These are phyloP conservation scores for Xestia sexstrigata DNA, from an alignment of 2,888 invertebrate genomes.

Conservation along the genomic window DNA sequence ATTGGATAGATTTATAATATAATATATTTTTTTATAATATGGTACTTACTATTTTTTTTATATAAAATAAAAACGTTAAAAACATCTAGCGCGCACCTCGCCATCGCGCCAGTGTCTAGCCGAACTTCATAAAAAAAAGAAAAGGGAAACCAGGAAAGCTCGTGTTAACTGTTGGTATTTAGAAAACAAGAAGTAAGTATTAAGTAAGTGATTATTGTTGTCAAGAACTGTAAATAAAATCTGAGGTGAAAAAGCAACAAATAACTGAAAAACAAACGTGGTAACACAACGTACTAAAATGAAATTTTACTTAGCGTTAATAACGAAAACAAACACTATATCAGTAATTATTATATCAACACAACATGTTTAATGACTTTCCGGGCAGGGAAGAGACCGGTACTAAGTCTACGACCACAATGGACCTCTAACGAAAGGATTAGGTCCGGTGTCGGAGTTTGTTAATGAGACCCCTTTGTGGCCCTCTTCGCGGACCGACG, in stretches of 20 bases:
- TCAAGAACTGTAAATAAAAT: background rate
- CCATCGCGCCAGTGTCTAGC: too few species aligned
- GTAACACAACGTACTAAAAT: conserved; percentile 31
- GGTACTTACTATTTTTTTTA: too few species aligned
- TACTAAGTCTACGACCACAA: conserved; percentile 76
- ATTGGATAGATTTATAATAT: too few species aligned
- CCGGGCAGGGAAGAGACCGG: conserved; percentile 48
- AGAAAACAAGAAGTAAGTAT: background rate
- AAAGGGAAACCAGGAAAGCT: background rate
- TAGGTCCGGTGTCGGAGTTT: conserved; percentile 84
- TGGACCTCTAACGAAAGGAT: conserved; percentile 89
- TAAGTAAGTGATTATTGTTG: background rate
- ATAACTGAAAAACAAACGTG: conserved; percentile 22
- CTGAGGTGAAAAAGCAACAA: conserved; percentile 2
- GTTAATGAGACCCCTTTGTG: conserved; percentile 87
- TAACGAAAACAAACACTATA: conserved; percentile 55
- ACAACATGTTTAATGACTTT: conserved; percentile 71
- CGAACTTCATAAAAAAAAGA: too few species aligned
- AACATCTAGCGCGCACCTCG: too few species aligned
- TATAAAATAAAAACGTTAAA: too few species aligned
- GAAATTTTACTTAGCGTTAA: conserved; percentile 41
- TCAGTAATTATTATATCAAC: conserved; percentile 71
- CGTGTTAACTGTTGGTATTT: conserved; percentile 9
- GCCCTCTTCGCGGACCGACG: conserved; percentile 78
- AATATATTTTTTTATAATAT: too few species aligned